Conservation (phyloP, 2,113 vertebrate species). For the Alaudala cheleensis region DNA sequence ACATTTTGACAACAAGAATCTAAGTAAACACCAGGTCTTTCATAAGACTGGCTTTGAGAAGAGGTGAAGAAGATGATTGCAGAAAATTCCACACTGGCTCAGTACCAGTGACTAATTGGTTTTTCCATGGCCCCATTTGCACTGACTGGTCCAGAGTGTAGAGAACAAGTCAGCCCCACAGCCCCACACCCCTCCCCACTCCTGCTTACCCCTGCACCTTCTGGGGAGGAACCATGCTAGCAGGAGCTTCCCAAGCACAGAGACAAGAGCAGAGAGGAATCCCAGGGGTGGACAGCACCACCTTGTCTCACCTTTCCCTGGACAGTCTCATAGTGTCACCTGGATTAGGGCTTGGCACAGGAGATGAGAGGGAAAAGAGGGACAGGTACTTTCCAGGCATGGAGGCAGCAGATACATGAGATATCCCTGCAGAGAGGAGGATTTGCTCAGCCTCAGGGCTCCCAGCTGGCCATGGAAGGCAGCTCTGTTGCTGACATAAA, state of each 20-base stretch:
- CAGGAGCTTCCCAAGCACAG: not conserved
- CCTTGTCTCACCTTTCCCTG: not conserved
- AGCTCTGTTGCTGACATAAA: not conserved
- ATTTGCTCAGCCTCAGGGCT: not conserved
- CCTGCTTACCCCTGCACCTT: too few relatives aligned
- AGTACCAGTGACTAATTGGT: not conserved
- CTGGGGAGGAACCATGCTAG: rapidly evolving
- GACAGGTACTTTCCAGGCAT: not conserved
- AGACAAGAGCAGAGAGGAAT: not conserved
- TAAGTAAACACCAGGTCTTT: not conserved
- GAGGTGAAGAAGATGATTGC: not conserved
- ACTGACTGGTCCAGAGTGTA: rapidly evolving
- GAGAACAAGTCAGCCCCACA: not conserved
- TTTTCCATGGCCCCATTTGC: not conserved
- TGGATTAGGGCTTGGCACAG: not conserved
- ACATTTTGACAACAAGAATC: not conserved
- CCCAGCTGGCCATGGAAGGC: not conserved
- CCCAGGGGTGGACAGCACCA: not conserved
- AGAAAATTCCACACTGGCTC: not conserved
- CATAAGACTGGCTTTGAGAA: not conserved
- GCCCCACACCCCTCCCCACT: not conserved
- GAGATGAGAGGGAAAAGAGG: not conserved
- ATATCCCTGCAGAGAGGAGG: not conserved
- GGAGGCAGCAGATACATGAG: not conserved
- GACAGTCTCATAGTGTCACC: rapidly evolving